Conservation (phyloP, 1,140 invertebrate genomes). For the Ganaspis sp. region DNA sequence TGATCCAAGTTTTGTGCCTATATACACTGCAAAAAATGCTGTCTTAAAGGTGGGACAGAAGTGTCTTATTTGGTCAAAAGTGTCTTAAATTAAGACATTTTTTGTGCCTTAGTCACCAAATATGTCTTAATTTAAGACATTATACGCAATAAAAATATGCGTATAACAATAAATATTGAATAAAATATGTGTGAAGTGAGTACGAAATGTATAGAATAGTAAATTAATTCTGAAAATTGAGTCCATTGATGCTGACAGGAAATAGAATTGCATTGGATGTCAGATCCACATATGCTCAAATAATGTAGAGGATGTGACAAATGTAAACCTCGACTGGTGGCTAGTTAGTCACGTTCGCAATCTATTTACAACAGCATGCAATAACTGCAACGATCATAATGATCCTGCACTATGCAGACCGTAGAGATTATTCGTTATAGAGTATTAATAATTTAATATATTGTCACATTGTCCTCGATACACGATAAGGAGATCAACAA, state of each 20-base stretch:
- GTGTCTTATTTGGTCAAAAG: too few relatives aligned
- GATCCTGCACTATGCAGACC: constrained; percentile 6
- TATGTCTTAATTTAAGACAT: too few relatives aligned
- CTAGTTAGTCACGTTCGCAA: neutral
- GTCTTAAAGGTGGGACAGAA: too few relatives aligned
- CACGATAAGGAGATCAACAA: neutral
- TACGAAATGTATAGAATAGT: too few relatives aligned
- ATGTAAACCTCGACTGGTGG: constrained; percentile 10
- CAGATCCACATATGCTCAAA: neutral
- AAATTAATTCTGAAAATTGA: neutral
- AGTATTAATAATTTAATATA: constrained; percentile 7
- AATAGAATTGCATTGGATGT: neutral
- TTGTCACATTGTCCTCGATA: constrained; percentile 13
- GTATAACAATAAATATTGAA: too few relatives aligned
- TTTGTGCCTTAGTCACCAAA: too few relatives aligned
- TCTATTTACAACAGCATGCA: neutral
- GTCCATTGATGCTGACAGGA: neutral
- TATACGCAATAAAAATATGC: too few relatives aligned
- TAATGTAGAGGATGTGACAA: neutral
- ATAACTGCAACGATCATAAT: constrained; percentile 17
- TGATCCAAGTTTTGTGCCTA: too few relatives aligned
- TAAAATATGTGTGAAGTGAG: too few relatives aligned
- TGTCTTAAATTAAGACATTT: too few relatives aligned
- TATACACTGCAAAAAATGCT: too few relatives aligned
- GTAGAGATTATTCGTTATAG: neutral